These are phyloP conservation scores for Cyprinodon variegatus DNA, from an alignment of 2,113 vertebrate species.

Conservation along the genomic window DNA sequence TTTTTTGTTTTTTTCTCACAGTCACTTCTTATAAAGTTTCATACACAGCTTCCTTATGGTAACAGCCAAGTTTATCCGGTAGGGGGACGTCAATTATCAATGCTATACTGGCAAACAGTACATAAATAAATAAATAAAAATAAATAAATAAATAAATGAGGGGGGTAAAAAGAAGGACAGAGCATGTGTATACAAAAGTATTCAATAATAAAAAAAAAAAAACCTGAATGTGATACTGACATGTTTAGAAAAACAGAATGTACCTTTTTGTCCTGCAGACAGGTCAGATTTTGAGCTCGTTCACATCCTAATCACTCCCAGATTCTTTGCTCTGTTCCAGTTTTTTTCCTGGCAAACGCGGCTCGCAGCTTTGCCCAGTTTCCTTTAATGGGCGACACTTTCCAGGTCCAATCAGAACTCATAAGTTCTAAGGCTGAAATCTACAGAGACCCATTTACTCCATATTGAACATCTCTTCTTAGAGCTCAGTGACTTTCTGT, in stretches of 20 bases:
- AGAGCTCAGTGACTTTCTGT: not conserved
- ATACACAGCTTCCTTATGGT: no score
- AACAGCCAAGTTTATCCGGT: no score
- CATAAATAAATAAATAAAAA: no score
- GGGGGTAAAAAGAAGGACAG: no score
- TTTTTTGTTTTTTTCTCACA: no score
- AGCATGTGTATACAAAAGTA: no score
- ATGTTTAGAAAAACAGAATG: not conserved
- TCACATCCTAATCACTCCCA: slow-evolving; percentile 16
- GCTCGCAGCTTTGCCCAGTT: slow-evolving; percentile 20
- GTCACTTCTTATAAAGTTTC: no score
- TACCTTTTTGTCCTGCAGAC: not conserved
- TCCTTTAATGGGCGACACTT: slow-evolving; percentile 19
- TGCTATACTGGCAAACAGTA: no score
- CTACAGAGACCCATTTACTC: not conserved
- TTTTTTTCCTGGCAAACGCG: not conserved
- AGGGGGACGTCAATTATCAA: no score
- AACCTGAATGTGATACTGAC: no score
- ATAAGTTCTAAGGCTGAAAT: not conserved
- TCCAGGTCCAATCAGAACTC: slow-evolving; percentile 6
- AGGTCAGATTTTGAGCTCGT: slow-evolving; percentile 1
- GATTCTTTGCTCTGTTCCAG: slow-evolving; percentile 16
- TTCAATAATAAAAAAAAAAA: no score
- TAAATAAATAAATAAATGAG: no score
- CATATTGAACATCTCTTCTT: not conserved